Evolutionary conservation across 1,140 invertebrate genomes (phyloP), one percentile per base, ranked within the genome.

Genomic region (Idris sp.): DNA sequence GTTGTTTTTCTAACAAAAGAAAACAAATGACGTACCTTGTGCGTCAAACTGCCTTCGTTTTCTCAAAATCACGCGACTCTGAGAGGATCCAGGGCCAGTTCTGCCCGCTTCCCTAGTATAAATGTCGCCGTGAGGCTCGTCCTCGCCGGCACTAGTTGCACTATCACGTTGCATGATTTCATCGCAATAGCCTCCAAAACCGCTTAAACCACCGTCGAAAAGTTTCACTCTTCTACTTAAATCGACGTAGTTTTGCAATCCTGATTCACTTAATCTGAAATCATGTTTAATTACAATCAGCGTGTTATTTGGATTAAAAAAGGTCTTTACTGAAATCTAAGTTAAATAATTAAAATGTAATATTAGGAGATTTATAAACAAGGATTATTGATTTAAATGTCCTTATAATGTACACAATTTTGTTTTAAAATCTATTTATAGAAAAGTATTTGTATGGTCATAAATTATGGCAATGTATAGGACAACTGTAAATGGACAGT

Each of bases 121-220:
- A 25, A 77, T 73, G 36, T 83, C 80, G 7, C 86, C 78, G 18
- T 84, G 82, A 1, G 81, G 78, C 9, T 88, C 86, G 41, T 86
- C 86, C 51, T 88, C 86, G 0, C 85, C 85, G 2, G 86, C 85
- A 56, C 85, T 88, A 4, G 85, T 88, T 4, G 86, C 85, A 61
- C 86, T 88, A 62, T 88, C 86, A 1, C 85, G 83, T 65, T 87
- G 85, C 49, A 86, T 69, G 2, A 83, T 67, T 59, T 88, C 83
- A 30, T 86, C 83, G 13, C 79, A 75, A 46, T 80, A 83, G 11
- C 82, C 82, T 1, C 74, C 54, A n/a, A 82, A 83, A 9, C 72
- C 48, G 13, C 79, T 68, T 2, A 79, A 38, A 35, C 79, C 67
- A 18, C 76, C 79, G 31, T 81, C 79, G 36, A 86, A 84, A 4